Conservation (phyloP, 2,797 vertebrate species). For the Falco concolor region DNA sequence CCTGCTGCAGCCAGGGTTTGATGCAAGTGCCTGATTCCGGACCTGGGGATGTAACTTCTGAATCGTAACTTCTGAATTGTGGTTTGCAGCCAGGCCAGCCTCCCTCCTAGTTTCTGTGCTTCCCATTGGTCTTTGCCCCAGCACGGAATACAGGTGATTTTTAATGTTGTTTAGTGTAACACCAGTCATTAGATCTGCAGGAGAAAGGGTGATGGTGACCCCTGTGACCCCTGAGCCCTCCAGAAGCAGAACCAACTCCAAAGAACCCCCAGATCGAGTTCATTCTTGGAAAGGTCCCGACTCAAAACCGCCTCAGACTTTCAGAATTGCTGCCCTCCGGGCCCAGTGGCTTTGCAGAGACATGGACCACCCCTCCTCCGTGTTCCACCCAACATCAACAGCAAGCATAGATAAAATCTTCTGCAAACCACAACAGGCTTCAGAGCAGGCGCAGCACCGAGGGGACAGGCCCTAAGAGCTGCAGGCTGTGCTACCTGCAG, state of each 20-base stretch:
- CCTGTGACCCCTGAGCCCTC: not conserved
- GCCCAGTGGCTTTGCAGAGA: not conserved
- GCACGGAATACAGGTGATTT: accelerated
- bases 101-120: not conserved
- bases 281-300: not conserved
- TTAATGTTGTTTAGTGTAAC: not conserved
- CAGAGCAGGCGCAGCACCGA: not conserved
- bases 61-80: accelerated
- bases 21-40: too few species aligned
- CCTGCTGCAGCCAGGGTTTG: accelerated
- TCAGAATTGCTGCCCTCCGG: not conserved
- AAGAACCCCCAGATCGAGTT: not conserved
- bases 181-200: not conserved
- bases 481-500: not conserved
- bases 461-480: not conserved
- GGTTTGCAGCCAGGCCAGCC: not conserved
- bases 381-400: not conserved
- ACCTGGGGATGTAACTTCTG: not conserved
- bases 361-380: not conserved
- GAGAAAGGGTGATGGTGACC: not conserved
- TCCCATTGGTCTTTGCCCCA: not conserved
- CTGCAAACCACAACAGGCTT: not conserved
- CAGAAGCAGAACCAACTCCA: not conserved
- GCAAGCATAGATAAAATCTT: not conserved
- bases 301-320: not conserved